These are phyloP conservation scores for Schizopygopsis pylzovi DNA, from an alignment of 2,797 vertebrate genomes.

Conservation along the genomic window DNA sequence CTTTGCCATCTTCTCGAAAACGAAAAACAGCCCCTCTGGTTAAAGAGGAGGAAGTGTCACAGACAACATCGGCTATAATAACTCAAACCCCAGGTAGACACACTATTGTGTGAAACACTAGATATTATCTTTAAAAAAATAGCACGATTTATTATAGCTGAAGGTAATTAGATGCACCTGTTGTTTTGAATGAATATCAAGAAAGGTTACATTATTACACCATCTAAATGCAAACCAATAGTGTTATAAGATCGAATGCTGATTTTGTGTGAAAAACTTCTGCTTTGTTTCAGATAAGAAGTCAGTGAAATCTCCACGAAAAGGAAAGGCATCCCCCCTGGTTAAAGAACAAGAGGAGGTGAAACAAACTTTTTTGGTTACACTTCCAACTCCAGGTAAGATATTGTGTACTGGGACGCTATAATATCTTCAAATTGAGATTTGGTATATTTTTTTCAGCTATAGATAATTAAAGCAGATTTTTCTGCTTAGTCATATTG, in stretches of 20 bases:
- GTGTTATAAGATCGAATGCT: background rate
- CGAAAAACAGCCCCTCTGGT: conserved; percentile 45
- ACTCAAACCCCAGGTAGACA: background rate
- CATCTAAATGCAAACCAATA: background rate
- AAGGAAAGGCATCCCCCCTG: background rate
- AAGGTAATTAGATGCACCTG: background rate
- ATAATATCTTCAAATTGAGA: background rate
- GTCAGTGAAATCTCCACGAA: background rate
- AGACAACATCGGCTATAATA: conserved; percentile 1
- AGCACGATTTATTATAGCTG: background rate
- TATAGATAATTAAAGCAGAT: background rate
- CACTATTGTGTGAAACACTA: background rate
- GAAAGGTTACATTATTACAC: background rate
- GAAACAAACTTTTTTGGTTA: background rate
- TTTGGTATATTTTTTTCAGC: background rate
- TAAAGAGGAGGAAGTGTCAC: conserved; percentile 30
- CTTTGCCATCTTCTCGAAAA: conserved; percentile 59
- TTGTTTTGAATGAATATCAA: background rate
- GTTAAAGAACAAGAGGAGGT: conserved; percentile 14
- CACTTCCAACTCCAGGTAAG: conserved; percentile 37
- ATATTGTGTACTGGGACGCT: background rate
- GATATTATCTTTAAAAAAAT: background rate
- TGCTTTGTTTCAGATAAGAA: conserved; percentile 7
- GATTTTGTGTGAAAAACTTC: background rate
- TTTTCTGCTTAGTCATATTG: background rate